Evolutionary conservation across 2,113 vertebrate genomes (phyloP).

Genomic region (Dicerorhinus sumatrensis): DNA sequence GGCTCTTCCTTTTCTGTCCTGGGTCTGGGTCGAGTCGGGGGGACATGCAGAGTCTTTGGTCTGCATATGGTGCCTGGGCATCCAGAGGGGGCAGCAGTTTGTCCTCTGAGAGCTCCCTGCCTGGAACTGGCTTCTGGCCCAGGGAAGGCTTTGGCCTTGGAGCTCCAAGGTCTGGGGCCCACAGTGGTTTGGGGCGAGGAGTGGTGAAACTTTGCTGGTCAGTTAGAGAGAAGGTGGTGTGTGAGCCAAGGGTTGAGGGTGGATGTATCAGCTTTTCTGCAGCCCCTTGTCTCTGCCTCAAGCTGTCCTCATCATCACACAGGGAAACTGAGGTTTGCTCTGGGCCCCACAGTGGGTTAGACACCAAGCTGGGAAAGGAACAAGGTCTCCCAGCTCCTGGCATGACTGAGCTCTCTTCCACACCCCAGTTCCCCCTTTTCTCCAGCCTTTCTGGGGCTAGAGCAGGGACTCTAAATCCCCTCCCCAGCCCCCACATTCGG

Average conservation of each 20-base stretch:
- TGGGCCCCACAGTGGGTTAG: neutral
- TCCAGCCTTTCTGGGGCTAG: neutral
- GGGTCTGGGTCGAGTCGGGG: neutral
- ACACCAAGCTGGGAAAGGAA: neutral
- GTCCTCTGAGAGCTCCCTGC: neutral
- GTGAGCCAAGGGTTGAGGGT: neutral
- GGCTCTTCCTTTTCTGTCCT: neutral
- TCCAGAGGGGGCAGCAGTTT: neutral
- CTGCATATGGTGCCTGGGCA: neutral
- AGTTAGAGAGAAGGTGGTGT: slow-evolving; percentile 8
- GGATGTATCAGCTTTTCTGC: neutral
- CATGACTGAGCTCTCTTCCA: neutral
- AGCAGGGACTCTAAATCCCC: neutral
- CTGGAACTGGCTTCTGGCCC: neutral
- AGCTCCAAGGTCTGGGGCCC: neutral
- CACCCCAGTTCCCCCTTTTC: neutral
- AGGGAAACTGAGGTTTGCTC: neutral
- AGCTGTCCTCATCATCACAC: neutral
- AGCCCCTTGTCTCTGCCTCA: slow-evolving; percentile 3
- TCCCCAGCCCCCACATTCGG: neutral
- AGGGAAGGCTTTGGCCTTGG: neutral
- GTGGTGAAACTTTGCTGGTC: neutral
- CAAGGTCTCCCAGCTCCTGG: neutral
- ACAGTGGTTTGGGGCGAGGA: neutral
- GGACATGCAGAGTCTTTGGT: neutral